phyloP scores from a whole-genome alignment of 2,888 invertebrate species.

The Candidula unifasciata region DNA sequence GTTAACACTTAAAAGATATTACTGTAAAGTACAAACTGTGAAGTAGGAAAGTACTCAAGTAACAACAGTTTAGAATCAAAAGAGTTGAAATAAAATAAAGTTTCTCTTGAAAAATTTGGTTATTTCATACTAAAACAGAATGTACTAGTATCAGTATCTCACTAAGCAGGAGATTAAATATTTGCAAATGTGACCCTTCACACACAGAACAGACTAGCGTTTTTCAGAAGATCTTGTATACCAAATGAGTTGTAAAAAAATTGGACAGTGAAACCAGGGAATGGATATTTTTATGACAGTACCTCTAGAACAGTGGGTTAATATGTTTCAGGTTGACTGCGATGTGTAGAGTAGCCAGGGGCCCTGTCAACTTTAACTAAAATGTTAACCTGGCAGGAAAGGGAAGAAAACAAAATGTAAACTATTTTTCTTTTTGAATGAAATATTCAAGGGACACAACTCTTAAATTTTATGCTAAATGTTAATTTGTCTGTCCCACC shows the following conservation, averaged over 20 bases:
- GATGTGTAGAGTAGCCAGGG: conserved; percentile 30
- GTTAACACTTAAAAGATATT: too few relatives aligned
- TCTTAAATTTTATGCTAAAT: neutral
- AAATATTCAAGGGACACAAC: neutral
- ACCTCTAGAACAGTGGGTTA: conserved; percentile 35
- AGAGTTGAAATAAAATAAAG: neutral
- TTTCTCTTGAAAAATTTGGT: neutral
- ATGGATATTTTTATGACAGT: conserved; percentile 29
- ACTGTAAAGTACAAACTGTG: too few relatives aligned
- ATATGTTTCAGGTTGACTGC: conserved; percentile 43
- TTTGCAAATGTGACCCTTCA: neutral
- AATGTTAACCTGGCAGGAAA: conserved; percentile 48
- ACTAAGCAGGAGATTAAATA: neutral
- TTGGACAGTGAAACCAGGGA: too few relatives aligned
- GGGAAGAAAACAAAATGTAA: conserved; percentile 39
- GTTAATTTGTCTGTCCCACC: neutral
- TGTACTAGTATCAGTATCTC: neutral
- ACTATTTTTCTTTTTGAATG: neutral
- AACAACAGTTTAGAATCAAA: too few relatives aligned
- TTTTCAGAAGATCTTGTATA: neutral
- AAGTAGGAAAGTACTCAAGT: too few relatives aligned
- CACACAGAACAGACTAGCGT: neutral
- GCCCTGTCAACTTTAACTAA: conserved; percentile 49
- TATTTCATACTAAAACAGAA: neutral
- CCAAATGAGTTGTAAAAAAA: neutral